Base-by-base conservation (phyloP, 1,140 invertebrate genomes). In the Bactericera cockerelli region DNA sequence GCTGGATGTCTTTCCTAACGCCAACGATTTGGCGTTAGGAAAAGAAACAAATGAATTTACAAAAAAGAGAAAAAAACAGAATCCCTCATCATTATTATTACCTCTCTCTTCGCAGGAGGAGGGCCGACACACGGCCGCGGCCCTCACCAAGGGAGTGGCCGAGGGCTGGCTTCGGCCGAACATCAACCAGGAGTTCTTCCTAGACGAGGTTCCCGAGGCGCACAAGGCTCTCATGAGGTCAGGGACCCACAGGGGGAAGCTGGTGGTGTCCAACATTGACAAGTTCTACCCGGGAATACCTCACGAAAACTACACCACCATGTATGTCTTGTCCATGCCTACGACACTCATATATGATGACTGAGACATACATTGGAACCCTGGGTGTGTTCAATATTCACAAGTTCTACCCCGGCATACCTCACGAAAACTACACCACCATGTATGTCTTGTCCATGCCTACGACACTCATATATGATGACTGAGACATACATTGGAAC, bases 111-210 rank as follows among this genome's bases (percentile, higher is more conserved):
- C 67, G 6, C 63, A 76, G 75, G 69, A 70, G 21, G 76, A 78
- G 55, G 73, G 69, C 67, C 55, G 68, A n/a, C 64, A 74, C 60
- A 74, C 71, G 56, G 63, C 68, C 3, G 62, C 64, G 10, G 64
- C 63, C 3, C 62, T 80, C 21, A 55, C 67, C 6, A 60, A 67
- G 10, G 73, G 76, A 0, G 69, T 75, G 13, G 62, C 68, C 26
- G 66, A 67, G 55, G 77, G 76, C 8, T 75, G 71, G 69, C 42
- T 79, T n/a, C 68, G 67, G 3, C 78, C 78, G 2, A 53, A 73
- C 3, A 69, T 80, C 22, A 71, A 70, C 21, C 71, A 70, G 59
- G 69, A 68, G 38, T 78, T 75, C 59, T 58, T 65, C 8, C 61
- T 80, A 33, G 71, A 72, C 1, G 59, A 77, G 24, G 70, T 71